Evolutionary conservation across 2,888 invertebrate genomes (phyloP).

Genomic region (Lottia scabra): DNA sequence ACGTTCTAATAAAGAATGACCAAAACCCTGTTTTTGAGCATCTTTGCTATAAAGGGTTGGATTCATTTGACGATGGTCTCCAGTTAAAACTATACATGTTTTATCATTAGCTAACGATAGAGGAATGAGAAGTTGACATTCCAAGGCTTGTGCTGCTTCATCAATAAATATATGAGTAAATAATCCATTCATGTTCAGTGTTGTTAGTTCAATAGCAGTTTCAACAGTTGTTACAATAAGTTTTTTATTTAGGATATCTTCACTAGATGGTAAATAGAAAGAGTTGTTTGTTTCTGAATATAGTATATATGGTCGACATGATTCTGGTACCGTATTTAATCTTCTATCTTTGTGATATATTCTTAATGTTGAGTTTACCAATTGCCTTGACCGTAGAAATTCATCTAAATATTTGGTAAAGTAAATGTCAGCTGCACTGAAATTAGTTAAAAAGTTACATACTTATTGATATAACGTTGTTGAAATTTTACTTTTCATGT

Average conservation of each 20-base stretch:
- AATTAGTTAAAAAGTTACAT: slow-evolving; percentile 6
- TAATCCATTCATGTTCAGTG: slow-evolving; percentile 39
- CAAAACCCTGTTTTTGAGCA: slow-evolving; percentile 56
- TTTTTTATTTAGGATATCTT: slow-evolving; percentile 48
- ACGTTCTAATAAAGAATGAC: slow-evolving; percentile 60
- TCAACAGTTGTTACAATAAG: slow-evolving; percentile 61
- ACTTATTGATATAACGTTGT: too few relatives aligned
- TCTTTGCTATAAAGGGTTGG: slow-evolving; percentile 61
- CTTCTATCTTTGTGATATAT: slow-evolving; percentile 51
- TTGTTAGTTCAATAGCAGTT: slow-evolving; percentile 50
- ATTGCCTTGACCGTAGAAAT: slow-evolving; percentile 41
- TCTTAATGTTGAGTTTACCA: slow-evolving; percentile 33
- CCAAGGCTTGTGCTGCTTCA: slow-evolving; percentile 48
- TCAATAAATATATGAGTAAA: slow-evolving; percentile 62
- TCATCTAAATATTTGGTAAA: slow-evolving; percentile 59
- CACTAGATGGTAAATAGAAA: slow-evolving; percentile 46
- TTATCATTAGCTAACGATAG: slow-evolving; percentile 56
- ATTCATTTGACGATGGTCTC: slow-evolving; percentile 66
- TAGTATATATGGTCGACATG: slow-evolving; percentile 56
- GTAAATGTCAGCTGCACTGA: slow-evolving; percentile 67
- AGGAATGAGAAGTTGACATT: slow-evolving; percentile 64
- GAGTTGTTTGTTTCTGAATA: slow-evolving; percentile 31
- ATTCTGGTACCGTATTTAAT: slow-evolving; percentile 44
- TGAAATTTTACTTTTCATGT: too few relatives aligned
- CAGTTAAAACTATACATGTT: slow-evolving; percentile 64